Conservation (phyloP, 1,140 invertebrate genomes). For the Drosophila repleta region DNA sequence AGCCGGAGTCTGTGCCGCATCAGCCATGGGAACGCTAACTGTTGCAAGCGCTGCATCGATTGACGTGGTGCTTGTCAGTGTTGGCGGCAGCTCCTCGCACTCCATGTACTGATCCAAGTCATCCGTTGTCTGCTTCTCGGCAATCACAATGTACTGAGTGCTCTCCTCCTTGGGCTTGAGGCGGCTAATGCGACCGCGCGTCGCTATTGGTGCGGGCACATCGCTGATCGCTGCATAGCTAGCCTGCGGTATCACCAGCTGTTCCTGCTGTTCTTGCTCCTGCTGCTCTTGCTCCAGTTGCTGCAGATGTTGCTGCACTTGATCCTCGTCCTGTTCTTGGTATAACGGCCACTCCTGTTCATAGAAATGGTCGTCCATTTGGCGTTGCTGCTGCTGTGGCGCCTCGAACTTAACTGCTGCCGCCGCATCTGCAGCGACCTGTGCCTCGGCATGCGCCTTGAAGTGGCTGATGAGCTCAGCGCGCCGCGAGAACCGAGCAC, state of each 20-base stretch:
- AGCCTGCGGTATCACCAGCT: slow-evolving; percentile 29
- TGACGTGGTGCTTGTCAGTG: not conserved
- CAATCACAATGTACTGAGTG: slow-evolving; percentile 60
- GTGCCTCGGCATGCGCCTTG: slow-evolving; percentile 89
- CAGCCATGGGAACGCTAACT: not conserved
- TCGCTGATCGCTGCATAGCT: slow-evolving; percentile 32
- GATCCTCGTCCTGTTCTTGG: slow-evolving; percentile 13
- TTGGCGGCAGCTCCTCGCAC: slow-evolving; percentile 26
- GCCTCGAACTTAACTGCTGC: slow-evolving; percentile 61
- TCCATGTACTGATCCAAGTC: slow-evolving; percentile 41
- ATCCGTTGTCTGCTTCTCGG: slow-evolving; percentile 34
- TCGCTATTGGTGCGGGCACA: slow-evolving; percentile 41
- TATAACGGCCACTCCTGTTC: slow-evolving; percentile 74
- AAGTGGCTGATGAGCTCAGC: slow-evolving; percentile 92
- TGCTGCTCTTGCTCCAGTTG: slow-evolving; percentile 45
- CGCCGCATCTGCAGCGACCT: slow-evolving; percentile 84
- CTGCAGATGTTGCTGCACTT: slow-evolving; percentile 23
- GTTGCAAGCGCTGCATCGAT: not conserved
- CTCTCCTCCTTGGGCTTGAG: slow-evolving; percentile 76
- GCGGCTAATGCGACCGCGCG: slow-evolving; percentile 71
- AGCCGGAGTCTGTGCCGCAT: slow-evolving; percentile 44
- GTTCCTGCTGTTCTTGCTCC: slow-evolving; percentile 28
- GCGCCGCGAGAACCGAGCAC: slow-evolving; percentile 90
- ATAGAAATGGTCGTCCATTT: slow-evolving; percentile 73
- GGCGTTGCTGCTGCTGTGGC: slow-evolving; percentile 44